Evolutionary conservation across 1,140 invertebrate species (phyloP).

Genomic region (Gryllus bimaculatus): DNA sequence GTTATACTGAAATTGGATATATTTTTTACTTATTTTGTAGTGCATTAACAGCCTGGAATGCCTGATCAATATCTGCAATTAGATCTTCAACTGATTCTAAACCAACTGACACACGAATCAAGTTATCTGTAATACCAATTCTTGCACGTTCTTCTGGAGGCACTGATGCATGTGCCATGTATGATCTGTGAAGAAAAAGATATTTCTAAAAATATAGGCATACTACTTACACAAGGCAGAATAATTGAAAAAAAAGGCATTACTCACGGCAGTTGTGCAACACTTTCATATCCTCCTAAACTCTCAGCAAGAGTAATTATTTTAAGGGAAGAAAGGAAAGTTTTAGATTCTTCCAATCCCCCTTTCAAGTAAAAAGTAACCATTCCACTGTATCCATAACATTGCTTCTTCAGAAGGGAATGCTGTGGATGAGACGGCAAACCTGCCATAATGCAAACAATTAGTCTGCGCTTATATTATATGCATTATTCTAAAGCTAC

Average conservation of each 20-base stretch:
- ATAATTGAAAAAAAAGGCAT: no score
- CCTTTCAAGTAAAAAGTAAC: slow-evolving; percentile 82
- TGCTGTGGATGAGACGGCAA: slow-evolving; percentile 88
- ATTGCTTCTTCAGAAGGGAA: slow-evolving; percentile 71
- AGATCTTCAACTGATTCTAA: slow-evolving; percentile 82
- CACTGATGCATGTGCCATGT: slow-evolving; percentile 77
- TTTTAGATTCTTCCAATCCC: slow-evolving; percentile 60
- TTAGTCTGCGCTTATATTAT: no score
- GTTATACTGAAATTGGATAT: no score
- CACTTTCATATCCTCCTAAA: slow-evolving; percentile 90
- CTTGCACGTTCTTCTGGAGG: slow-evolving; percentile 56
- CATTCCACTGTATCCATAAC: slow-evolving; percentile 86
- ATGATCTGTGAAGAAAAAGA: slow-evolving; percentile 36
- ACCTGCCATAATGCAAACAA: slow-evolving; percentile 33
- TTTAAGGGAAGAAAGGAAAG: slow-evolving; percentile 70
- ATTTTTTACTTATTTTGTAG: neutral
- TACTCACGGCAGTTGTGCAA: slow-evolving; percentile 73
- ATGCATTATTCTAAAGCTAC: no score
- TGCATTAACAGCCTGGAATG: slow-evolving; percentile 38
- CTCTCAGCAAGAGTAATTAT: slow-evolving; percentile 88
- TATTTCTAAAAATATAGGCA: neutral
- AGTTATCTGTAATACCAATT: slow-evolving; percentile 76
- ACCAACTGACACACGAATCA: slow-evolving; percentile 87
- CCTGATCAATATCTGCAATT: slow-evolving; percentile 76
- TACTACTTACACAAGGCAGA: no score